Evolutionary conservation across 30 jellyfish, hydroid and myxozoan species (phyloP), one percentile per base, ranked within the genome.

Genomic region (Aurelia coerulea): DNA sequence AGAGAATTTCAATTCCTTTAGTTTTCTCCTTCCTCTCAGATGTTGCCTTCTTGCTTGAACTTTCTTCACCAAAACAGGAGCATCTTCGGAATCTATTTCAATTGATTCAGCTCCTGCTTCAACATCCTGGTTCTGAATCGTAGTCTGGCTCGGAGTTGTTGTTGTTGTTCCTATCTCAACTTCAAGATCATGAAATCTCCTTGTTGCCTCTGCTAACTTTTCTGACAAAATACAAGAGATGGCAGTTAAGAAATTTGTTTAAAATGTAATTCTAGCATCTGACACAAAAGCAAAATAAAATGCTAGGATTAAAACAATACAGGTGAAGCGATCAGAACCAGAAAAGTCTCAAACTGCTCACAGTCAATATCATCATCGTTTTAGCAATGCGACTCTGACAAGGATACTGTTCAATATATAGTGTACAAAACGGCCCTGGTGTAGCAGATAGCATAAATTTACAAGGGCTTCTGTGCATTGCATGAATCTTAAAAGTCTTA

Each of bases 191-290:
- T 88, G 88, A 52, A 87, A 93, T 62, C 79, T 87, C 54, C 98
- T 76, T 59, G 96, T 84, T 75, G 98, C 98, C 66, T 93, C 98
- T 39, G 98, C 98, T 35, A 93, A 68, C 74, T 93, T 93, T 80
- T 93, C 98, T 93, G 88, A 60, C 62, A 74, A 68, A 46, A 78
- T n/a, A 60, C 10, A 16, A 31, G 54, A 65, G 53, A 18, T 14
- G 46, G 3, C 17, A 80, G 32, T 1, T 39, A 9, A 46, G 13
- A 14, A 0, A 46, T 23, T 46, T 0, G 1, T 2, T 46, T 46
- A 46, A 46, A 46, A 46, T 4, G 2, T 46, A 13, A 46, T 2
- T 46, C 14, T 46, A 46, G 56, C 56, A 46, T 46, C 14, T 0
- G 56, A 4, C 56, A 8, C 56, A 8, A 46, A 46, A 46, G 56